Evolutionary conservation across 1,140 invertebrate genomes (phyloP).

Genomic region (Limonius californicus): DNA sequence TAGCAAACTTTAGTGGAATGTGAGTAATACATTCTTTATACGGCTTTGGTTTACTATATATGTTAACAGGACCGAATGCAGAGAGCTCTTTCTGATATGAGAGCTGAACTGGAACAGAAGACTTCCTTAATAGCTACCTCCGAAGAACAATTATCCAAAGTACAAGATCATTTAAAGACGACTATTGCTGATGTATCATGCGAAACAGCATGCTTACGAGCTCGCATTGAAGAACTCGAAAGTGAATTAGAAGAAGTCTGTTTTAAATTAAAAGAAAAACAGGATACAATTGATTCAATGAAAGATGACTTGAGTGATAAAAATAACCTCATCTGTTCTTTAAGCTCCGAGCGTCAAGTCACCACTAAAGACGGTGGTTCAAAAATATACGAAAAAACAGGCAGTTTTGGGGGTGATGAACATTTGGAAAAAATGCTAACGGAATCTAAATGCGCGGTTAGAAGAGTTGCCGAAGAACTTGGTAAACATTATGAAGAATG

Average conservation of each 20-base stretch:
- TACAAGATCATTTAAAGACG: conserved; percentile 38
- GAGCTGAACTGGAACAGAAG: conserved; percentile 41
- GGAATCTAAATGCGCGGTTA: conserved; percentile 32
- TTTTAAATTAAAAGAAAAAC: too few species aligned
- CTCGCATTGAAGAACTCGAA: neutral
- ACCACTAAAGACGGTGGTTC: too few species aligned
- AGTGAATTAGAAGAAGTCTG: neutral
- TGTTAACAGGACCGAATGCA: conserved; percentile 38
- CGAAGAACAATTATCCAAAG: conserved; percentile 39
- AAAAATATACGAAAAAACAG: too few species aligned
- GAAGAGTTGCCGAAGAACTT: conserved; percentile 33
- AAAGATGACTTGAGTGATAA: neutral
- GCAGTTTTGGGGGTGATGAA: conserved; percentile 17
- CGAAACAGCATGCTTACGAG: conserved; percentile 25
- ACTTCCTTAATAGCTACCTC: conserved; percentile 35
- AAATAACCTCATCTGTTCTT: too few species aligned
- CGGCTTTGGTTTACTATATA: conserved; percentile 5
- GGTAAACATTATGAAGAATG: conserved; percentile 32
- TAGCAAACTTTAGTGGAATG: neutral
- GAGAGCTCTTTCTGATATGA: conserved; percentile 32
- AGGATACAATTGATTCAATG: neutral
- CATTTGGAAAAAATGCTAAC: conserved; percentile 32
- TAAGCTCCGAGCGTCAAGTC: too few species aligned
- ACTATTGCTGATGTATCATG: conserved; percentile 33
- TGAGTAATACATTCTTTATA: neutral